Percentiles rank a stretch among this genome's conserved stretches.
Evolutionary conservation across 2,888 invertebrate genomes (phyloP).

Genomic region (Drosophila borborema): DNA sequence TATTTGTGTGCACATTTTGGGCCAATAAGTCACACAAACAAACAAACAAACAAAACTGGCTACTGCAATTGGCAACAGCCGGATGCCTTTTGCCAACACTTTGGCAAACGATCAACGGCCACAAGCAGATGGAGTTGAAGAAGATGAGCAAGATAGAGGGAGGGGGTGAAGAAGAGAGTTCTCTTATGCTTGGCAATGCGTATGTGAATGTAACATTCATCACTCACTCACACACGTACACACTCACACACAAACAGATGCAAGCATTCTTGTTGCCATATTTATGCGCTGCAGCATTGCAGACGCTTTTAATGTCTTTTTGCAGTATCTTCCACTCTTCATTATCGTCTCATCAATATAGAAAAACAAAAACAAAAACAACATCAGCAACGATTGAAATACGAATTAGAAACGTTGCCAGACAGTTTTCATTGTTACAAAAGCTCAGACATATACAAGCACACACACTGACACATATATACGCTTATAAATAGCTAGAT

Average conservation of each 20-base stretch:
- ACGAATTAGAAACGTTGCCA: slow-evolving; percentile 43
- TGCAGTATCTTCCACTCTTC: slow-evolving; percentile 49
- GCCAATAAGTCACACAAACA: slow-evolving; percentile 73
- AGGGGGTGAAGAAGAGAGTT: slow-evolving; percentile 27
- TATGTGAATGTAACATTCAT: slow-evolving; percentile 56
- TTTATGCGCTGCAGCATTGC: slow-evolving; percentile 70
- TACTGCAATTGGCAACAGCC: slow-evolving; percentile 74
- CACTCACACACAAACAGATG: neutral
- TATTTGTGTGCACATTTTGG: slow-evolving; percentile 62
- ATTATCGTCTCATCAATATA: slow-evolving; percentile 54
- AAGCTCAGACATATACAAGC: neutral
- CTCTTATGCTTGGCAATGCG: slow-evolving; percentile 52
- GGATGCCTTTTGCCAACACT: slow-evolving; percentile 69
- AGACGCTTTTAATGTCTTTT: slow-evolving; percentile 74
- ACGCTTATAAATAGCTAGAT: neutral
- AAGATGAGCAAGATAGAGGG: slow-evolving; percentile 21
- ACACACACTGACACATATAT: neutral
- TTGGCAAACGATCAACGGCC: slow-evolving; percentile 66
- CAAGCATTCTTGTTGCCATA: slow-evolving; percentile 57
- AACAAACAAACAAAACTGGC: slow-evolving; percentile 51
- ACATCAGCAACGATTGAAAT: slow-evolving; percentile 16
- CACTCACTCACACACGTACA: slow-evolving; percentile 11
- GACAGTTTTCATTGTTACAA: slow-evolving; percentile 34
- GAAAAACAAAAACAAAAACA: slow-evolving; percentile 11
- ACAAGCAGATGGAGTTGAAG: slow-evolving; percentile 20